Evolutionary conservation across 2,113 vertebrate species (phyloP), one percentile per base, ranked within the genome.

Genomic region (Noctilio leporinus): DNA sequence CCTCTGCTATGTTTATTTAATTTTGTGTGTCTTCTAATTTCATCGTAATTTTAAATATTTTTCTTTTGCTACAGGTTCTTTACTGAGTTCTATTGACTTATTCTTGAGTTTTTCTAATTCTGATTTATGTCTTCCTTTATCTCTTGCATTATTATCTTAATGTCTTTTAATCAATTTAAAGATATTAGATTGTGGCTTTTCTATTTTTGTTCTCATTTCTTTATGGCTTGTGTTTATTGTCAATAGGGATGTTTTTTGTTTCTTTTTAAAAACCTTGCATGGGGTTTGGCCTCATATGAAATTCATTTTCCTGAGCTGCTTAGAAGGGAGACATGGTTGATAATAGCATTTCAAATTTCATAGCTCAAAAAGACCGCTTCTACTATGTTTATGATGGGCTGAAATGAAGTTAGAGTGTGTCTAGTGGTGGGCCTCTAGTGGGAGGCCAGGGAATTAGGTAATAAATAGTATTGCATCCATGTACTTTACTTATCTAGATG

Each of bases 41-140:
- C 64, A 90, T 84, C 55, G 80, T 81, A n/a, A 78, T 12, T 86
- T 93, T 80, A 87, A 87, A 80, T 35, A 72, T 26, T 67, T 80
- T 70, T 43, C n/a, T 72, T 91, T 62, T 49, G 72, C 40, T 89
- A 22, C 17, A 8, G n/a, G 20, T 53, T 80, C 53, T 59, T 89
- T 47, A 35, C 35, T 76, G 67, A 84, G 22, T 87, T 84, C 20
- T 84, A 1, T 88, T 81, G 87, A 64, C 17, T 87, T 10, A 78
- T 43, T 67, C 67, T 86, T 75, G 10, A 62, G 40, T 86, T 88
- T 80, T 81, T 85, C 59, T 93, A 51, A 89, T 87, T 95, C 70
- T 70, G 64, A 73, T 64, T 89, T 89, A 64, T 76, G 4, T 80
- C 80, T 87, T 73, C 89, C 47, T 15, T 51, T 22, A 49, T 75